phyloP scores from a whole-genome alignment of 2,888 invertebrate genomes.

The Epirrhoe alternata region DNA sequence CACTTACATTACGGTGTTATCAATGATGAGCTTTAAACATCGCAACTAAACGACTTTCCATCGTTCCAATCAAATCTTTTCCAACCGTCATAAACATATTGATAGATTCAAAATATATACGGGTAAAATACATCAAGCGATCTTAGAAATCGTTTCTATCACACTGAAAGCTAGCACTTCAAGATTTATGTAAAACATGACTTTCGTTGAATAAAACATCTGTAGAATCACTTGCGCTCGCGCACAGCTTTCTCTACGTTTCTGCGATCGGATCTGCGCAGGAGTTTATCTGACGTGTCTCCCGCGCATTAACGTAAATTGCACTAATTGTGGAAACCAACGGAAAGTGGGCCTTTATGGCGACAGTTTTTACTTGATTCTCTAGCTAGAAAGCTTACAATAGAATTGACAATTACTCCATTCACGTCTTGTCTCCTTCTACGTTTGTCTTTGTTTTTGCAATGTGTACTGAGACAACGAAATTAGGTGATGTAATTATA shows the following conservation, averaged over 20 bases:
- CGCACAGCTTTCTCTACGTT: conserved; percentile 33
- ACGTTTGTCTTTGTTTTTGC: not conserved
- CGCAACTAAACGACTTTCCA: too few relatives aligned
- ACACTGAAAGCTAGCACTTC: conserved; percentile 24
- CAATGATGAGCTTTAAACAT: too few relatives aligned
- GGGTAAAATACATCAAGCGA: not conserved
- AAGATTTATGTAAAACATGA: conserved; percentile 36
- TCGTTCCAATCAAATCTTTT: not conserved
- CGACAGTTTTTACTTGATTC: conserved; percentile 35
- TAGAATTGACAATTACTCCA: conserved; percentile 6
- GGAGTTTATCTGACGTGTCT: conserved; percentile 57
- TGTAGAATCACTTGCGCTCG: conserved; percentile 29
- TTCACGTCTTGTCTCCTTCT: conserved; percentile 8
- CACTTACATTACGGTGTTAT: not conserved
- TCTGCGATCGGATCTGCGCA: conserved; percentile 56
- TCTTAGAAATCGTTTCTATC: conserved; percentile 8
- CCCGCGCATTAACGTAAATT: conserved; percentile 61
- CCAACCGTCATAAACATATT: not conserved
- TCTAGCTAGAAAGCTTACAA: conserved; percentile 33
- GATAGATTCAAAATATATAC: not conserved
- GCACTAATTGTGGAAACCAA: conserved; percentile 71
- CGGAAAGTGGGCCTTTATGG: conserved; percentile 35
- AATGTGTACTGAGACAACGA: not conserved
- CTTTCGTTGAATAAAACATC: conserved; percentile 37
- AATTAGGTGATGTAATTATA: not conserved